A percentile compares a stretch with the other conserved stretches of the same genome.
Evolutionary conservation across 2,797 vertebrate genomes (phyloP).

Genomic region (Margarornis squamiger): DNA sequence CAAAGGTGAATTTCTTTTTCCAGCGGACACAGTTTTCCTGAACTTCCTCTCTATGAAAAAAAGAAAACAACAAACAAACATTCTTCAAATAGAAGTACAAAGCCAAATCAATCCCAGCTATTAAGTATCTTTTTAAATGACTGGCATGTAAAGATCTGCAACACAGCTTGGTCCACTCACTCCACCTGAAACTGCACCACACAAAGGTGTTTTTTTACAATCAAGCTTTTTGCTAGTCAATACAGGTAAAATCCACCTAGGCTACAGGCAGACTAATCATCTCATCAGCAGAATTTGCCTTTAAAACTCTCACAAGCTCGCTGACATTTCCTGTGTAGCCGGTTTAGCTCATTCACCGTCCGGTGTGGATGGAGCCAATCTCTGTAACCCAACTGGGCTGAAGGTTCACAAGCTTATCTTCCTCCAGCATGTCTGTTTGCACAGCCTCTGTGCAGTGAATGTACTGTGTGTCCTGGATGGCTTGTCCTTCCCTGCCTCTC

Average conservation of each 20-base stretch:
- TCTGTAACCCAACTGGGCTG: neutral
- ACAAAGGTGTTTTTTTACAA: neutral
- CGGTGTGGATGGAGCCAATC: neutral
- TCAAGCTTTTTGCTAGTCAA: neutral
- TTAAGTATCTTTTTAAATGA: neutral
- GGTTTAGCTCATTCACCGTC: neutral
- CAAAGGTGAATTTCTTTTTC: constrained; percentile 91
- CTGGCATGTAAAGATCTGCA: neutral
- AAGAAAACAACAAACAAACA: neutral
- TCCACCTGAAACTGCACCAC: neutral
- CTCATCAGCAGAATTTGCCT: neutral
- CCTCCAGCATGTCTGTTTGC: neutral
- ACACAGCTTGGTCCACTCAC: neutral
- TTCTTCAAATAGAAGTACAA: neutral
- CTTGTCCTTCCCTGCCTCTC: neutral
- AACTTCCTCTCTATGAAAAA: constrained; percentile 85
- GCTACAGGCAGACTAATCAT: neutral
- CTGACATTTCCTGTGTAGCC: constrained; percentile 16
- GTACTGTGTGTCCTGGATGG: neutral
- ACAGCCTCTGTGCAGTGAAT: neutral
- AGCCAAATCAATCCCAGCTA: neutral
- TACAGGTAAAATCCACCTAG: neutral
- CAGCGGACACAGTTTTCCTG: constrained; percentile 94
- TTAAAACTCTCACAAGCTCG: neutral
- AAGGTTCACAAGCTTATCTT: neutral